phyloP scores from a whole-genome alignment of 1,140 invertebrate species.

The Trachymyrmex septentrionalis region DNA sequence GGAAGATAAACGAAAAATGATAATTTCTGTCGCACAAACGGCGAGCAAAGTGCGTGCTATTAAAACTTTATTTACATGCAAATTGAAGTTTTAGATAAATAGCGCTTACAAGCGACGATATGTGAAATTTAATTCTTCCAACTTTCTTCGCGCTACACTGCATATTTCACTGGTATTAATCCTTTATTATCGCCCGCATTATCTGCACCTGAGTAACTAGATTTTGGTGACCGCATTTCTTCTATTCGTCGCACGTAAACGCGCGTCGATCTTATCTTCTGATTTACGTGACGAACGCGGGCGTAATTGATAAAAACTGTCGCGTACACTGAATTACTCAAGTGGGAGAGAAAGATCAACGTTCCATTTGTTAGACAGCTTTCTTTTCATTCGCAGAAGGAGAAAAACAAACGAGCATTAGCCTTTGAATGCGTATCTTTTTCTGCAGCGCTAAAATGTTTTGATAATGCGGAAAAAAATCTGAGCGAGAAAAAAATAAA shows the following conservation, averaged over 20 bases:
- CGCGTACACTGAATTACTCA: neutral
- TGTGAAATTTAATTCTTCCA: constrained; percentile 53
- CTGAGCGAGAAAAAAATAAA: neutral
- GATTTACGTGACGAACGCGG: constrained; percentile 16
- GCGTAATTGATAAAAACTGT: constrained; percentile 26
- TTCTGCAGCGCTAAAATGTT: neutral
- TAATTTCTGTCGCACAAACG: constrained; percentile 34
- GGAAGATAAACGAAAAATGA: constrained; percentile 41
- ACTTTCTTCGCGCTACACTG: constrained; percentile 34
- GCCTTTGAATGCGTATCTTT: neutral
- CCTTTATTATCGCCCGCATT: neutral
- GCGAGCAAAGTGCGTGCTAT: constrained; percentile 21
- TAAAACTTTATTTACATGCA: constrained; percentile 55
- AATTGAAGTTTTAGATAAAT: constrained; percentile 60
- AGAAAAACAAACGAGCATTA: neutral
- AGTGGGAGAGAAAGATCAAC: neutral
- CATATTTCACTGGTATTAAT: constrained; percentile 22
- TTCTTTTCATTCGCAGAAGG: neutral
- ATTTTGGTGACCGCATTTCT: constrained; percentile 40
- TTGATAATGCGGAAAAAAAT: constrained; percentile 28
- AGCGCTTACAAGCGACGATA: constrained; percentile 35
- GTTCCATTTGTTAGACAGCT: neutral
- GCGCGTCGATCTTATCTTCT: constrained; percentile 3
- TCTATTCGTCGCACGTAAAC: neutral
- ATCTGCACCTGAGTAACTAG: constrained; percentile 22